Percentiles rank a stretch among this genome's conserved stretches.
phyloP scores from a whole-genome alignment of 2,113 vertebrate species.

The Thryonomys swinderianus region DNA sequence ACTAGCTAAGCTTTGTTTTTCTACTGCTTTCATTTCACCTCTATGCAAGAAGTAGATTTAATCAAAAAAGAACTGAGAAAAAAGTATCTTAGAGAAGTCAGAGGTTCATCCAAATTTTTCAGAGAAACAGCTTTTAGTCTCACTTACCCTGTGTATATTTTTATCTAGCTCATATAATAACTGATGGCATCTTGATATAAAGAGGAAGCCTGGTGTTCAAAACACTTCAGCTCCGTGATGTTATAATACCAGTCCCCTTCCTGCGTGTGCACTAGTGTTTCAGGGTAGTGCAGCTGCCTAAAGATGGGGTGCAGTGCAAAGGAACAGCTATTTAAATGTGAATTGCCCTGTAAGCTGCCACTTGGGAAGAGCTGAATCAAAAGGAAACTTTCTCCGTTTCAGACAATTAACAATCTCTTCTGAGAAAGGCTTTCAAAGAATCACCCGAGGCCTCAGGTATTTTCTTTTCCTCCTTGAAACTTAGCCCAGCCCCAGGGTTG shows the following conservation, averaged over 20 bases:
- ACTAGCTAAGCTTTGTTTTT: background rate
- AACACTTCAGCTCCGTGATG: background rate
- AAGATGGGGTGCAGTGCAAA: background rate
- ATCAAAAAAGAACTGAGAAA: background rate
- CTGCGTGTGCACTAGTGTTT: constrained; percentile 44
- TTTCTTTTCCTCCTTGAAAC: constrained; percentile 19
- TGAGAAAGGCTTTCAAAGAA: constrained; percentile 27
- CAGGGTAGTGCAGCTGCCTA: background rate
- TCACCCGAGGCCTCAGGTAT: background rate
- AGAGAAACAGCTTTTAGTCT: background rate
- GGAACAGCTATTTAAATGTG: constrained; percentile 66
- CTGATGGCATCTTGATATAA: background rate
- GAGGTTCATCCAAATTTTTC: background rate
- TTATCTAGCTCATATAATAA: constrained; percentile 22
- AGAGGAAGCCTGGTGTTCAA: constrained; percentile 15
- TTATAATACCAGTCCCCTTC: background rate
- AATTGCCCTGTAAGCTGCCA: constrained; percentile 51
- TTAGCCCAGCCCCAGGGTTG: background rate
- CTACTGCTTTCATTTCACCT: background rate
- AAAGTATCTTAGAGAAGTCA: background rate
- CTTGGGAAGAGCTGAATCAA: background rate
- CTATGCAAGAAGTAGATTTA: background rate
- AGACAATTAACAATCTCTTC: constrained; percentile 44
- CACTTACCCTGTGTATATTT: background rate
- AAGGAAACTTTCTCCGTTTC: constrained; percentile 54